Evolutionary conservation across 2,797 vertebrate species (phyloP), one percentile per base, ranked within the genome.

Genomic region (Cryptoprocta ferox): DNA sequence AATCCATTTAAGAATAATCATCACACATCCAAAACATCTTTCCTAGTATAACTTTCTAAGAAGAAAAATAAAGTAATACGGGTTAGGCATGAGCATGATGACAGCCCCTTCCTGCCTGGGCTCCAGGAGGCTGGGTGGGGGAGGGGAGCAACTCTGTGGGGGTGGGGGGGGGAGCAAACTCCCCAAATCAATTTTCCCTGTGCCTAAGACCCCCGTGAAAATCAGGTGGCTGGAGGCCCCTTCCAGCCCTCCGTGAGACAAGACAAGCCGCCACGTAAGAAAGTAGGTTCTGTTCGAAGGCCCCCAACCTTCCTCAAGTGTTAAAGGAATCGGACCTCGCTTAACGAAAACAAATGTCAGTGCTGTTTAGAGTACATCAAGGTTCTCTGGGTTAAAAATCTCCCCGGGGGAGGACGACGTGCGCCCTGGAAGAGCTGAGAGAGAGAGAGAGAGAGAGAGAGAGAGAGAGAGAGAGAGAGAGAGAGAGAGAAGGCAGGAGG

Each of bases 31-130:
- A 89, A 85, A 21, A 71, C 89, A 32, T 85, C 89, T 96, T 87
- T 87, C 65, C 70, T 39, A 83, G 83, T 50, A 45, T 80, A 80
- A 93, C 92, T 84, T 96, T 97, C 85, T 26, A 91, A 85, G 83
- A 97, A 97, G 95, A 91, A 96, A 97, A 96, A 95, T 84, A 94
- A 97, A 98, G 89, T n/a, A 71, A 70, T 16, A 10, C 0, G 61
- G 76, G 18, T 92, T 61, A 13, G 63, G 70, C 70, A 42, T 53
- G 56, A 65, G 84, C 71, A 2, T 1, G 87, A 45, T 32, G 92
- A 97, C 95, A 97, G 87, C 61, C 88, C 39, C 95, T 96, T 98
- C 97, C 95, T 91, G 94, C 78, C 92, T 12, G 1, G 91, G 88
- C 90, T 97, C 87, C 94, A 86, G 92, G 28, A 16, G 39, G 32